Evolutionary conservation across 2,113 vertebrate genomes (phyloP).

Genomic region (Erythrocercus mccallii): DNA sequence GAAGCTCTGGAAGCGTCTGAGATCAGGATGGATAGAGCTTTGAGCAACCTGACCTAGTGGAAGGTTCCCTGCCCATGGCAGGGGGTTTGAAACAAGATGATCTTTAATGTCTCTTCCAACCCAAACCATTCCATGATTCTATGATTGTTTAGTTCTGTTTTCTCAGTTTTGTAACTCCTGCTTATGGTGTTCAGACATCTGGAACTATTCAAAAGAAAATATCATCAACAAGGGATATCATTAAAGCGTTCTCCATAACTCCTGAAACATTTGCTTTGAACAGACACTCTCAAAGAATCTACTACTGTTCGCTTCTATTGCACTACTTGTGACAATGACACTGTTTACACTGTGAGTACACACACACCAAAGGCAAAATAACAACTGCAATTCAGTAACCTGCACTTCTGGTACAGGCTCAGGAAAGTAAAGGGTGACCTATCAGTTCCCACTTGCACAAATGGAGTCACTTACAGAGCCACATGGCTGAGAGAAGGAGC

Average conservation of each 20-base stretch:
- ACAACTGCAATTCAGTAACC: not conserved
- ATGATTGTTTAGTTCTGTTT: constrained; percentile 20
- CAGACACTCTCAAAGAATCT: constrained; percentile 35
- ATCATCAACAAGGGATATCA: constrained; percentile 49
- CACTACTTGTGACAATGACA: constrained; percentile 38
- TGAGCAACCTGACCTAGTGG: not conserved
- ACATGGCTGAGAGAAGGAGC: not conserved
- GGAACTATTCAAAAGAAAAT: constrained; percentile 64
- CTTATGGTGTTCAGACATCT: constrained; percentile 53
- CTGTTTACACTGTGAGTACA: not conserved
- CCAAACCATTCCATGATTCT: not conserved
- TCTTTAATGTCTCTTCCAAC: not conserved
- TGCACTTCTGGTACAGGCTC: not conserved
- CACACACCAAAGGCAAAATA: not conserved
- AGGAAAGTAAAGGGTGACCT: not conserved
- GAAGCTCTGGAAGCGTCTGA: not conserved
- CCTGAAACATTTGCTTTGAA: constrained; percentile 64
- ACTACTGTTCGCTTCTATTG: not conserved
- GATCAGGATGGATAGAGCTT: not conserved
- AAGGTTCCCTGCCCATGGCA: not conserved
- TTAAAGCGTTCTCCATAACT: constrained; percentile 51
- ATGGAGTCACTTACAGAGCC: not conserved
- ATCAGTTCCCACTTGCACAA: not conserved
- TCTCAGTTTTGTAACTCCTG: not conserved
- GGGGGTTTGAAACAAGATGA: not conserved